Evolutionary conservation across 2,888 invertebrate species (phyloP), one percentile per base, ranked within the genome.

Genomic region (Loripinus fragilis): DNA sequence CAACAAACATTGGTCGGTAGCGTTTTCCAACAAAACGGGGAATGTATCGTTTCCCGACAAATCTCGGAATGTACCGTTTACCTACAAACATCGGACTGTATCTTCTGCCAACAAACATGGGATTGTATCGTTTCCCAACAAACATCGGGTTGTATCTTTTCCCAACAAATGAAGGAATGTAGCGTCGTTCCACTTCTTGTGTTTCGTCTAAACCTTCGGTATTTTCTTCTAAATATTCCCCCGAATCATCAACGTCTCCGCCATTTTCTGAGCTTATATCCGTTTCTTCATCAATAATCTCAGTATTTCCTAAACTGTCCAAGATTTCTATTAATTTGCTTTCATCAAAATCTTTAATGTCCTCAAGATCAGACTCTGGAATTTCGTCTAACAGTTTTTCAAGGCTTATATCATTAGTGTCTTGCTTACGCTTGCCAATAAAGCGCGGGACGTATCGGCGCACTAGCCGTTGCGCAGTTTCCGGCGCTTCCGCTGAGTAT

Each of bases 21-120:
- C 82, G 64, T 68, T 82, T 85, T 30, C 85, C 85, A 17, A 82
- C 71, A 60, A 82, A 82, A 25, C 42, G 48, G 0, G 86, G 84
- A 8, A 25, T 68, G 25, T 76, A 76, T 23, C 86, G 65, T 77
- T 87, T 88, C 28, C 87, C 88, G 10, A 86, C 76, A 69, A 87
- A 86, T 65, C 68, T 78, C 12, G 87, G 88, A 17, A 69, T 48
- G 17, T 85, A 79, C 52, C 87, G 65, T 72, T 85, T 87, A 12
- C 87, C 87, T 15, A 87, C 85, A 74, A 86, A 87, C 45, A 74
- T 71, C 1, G 86, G 86, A 0, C 52, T 71, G 38, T 78, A 78
- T 48, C 84, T 65, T 45, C 86, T 88, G 33, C 86, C 87, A 3
- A 87, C 71, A 76, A 87, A 85, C 55, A 74, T 72, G 1, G 86